Evolutionary conservation across 2,797 vertebrate genomes (phyloP).

Genomic region (Gymnothorax reevesii): DNA sequence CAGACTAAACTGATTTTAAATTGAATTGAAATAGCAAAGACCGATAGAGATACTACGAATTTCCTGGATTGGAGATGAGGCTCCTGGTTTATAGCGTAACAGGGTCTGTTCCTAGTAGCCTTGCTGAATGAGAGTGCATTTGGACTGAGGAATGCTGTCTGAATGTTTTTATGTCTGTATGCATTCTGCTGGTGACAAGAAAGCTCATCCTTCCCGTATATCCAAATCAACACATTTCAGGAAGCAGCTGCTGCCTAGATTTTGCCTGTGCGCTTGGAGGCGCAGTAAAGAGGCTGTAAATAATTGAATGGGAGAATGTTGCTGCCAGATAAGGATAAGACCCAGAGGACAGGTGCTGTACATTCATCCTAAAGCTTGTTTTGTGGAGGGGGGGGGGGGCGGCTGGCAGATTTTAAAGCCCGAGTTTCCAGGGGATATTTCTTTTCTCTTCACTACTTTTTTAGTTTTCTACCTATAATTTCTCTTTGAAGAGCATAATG

Average conservation of each 20-base stretch:
- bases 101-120: not conserved
- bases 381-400: not conserved
- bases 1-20: not conserved
- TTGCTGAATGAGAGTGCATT: not conserved
- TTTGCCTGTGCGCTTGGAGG: slow-evolving; percentile 42
- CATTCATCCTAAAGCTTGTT: slow-evolving; percentile 28
- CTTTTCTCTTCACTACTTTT: not conserved
- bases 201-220: not conserved
- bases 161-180: slow-evolving; percentile 3
- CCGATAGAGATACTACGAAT: not conserved
- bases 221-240: slow-evolving; percentile 24
- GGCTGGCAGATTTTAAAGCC: slow-evolving; percentile 9
- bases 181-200: not conserved
- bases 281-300: slow-evolving; percentile 37
- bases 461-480: not conserved
- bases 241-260: slow-evolving; percentile 38
- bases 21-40: not conserved
- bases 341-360: slow-evolving; percentile 28
- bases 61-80: not conserved
- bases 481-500: not conserved
- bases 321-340: not conserved
- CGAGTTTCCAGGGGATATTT: not conserved
- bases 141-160: slow-evolving; percentile 12
- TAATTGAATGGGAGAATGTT: slow-evolving; percentile 35
- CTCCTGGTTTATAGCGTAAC: not conserved